phyloP scores from a whole-genome alignment of 2,888 invertebrate species.

The Philereme vetulata region DNA sequence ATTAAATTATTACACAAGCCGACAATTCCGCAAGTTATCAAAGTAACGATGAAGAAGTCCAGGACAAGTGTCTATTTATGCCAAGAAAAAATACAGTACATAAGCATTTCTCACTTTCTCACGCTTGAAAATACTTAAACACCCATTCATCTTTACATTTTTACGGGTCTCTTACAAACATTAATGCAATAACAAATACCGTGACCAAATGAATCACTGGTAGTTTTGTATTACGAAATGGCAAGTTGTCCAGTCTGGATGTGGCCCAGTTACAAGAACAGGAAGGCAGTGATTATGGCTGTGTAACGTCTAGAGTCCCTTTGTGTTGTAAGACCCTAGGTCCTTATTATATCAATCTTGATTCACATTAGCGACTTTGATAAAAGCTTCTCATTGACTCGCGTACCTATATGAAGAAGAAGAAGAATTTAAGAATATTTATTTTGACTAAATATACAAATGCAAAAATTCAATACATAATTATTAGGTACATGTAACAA shows the following conservation, averaged over 20 bases:
- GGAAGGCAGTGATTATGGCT: slow-evolving; percentile 57
- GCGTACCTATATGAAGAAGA: no score
- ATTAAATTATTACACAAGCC: no score
- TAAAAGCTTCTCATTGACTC: background rate
- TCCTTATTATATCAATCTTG: background rate
- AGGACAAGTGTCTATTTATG: no score
- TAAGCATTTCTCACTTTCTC: background rate
- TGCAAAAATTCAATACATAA: no score
- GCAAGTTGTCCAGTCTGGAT: slow-evolving; percentile 49
- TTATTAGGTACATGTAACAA: no score
- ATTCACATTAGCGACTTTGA: background rate
- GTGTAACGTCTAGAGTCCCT: slow-evolving; percentile 14
- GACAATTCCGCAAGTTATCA: no score
- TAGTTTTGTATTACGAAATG: slow-evolving; percentile 27
- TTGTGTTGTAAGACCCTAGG: slow-evolving; percentile 2
- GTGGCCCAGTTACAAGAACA: slow-evolving; percentile 56
- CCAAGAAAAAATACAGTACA: no score
- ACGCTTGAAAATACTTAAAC: slow-evolving; percentile 2
- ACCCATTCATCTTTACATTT: background rate
- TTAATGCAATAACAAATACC: slow-evolving; percentile 3
- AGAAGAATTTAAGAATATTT: no score
- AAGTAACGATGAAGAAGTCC: no score
- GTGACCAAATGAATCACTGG: background rate
- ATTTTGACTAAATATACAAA: no score
- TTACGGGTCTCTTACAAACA: background rate